Percentiles rank a stretch among this genome's conserved stretches.
Conservation (phyloP, 2,113 vertebrate genomes). For the Gasterosteus nipponicus region DNA sequence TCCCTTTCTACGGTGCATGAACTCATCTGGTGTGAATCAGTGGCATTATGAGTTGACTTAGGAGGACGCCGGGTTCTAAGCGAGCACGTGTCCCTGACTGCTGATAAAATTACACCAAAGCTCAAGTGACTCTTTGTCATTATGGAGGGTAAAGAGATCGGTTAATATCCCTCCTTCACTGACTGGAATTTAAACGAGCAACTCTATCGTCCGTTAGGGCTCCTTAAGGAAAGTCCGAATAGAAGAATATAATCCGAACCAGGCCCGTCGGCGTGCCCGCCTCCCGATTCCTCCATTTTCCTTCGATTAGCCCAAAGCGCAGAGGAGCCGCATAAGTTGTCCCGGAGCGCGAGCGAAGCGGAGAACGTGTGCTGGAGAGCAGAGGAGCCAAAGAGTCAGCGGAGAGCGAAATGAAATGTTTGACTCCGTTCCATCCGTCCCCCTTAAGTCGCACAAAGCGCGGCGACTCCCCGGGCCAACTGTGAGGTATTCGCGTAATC, state of each 20-base stretch:
- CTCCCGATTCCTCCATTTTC: conserved; percentile 18
- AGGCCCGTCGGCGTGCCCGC: conserved; percentile 2
- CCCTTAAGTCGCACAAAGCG: conserved; percentile 74
- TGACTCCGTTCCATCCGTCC: conserved; percentile 72
- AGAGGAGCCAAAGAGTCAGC: conserved; percentile 63
- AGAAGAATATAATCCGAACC: conserved; percentile 28
- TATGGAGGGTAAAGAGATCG: neutral
- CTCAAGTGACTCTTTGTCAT: neutral
- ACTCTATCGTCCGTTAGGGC: neutral
- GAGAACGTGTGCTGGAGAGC: conserved; percentile 36
- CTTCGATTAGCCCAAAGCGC: conserved; percentile 36
- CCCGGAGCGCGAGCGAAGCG: conserved; percentile 5
- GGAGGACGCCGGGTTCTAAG: neutral
- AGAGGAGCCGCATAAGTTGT: conserved; percentile 13
- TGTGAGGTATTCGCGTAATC: conserved; percentile 64
- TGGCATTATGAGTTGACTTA: neutral
- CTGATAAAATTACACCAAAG: conserved; percentile 4
- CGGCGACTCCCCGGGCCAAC: conserved; percentile 59
- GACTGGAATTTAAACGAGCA: conserved; percentile 17
- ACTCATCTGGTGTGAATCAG: neutral
- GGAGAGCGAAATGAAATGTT: conserved; percentile 77
- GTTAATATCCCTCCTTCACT: neutral
- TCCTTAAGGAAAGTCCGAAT: conserved; percentile 9
- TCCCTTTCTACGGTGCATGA: too few species aligned
- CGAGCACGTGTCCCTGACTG: neutral